Percentiles rank a stretch among this genome's conserved stretches.
Evolutionary conservation across 2,113 vertebrate genomes (phyloP).

Genomic region (Tragelaphus scriptus): DNA sequence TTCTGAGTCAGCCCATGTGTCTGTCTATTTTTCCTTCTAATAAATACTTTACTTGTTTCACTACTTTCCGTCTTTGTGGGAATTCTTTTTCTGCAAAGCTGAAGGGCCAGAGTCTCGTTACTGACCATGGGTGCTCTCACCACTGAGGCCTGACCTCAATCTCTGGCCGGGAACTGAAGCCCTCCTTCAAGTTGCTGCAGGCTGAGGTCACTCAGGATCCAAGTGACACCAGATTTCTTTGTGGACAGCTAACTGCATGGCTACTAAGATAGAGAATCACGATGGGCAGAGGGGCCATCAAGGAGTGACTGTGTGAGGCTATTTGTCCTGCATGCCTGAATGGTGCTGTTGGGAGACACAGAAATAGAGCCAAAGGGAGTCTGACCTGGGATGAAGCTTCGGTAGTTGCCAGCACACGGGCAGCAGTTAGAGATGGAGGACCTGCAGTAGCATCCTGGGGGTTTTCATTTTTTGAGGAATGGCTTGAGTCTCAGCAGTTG

Average conservation of each 20-base stretch:
- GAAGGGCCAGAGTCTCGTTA: not conserved
- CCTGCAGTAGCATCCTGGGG: not conserved
- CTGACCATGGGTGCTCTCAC: not conserved
- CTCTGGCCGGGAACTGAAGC: not conserved
- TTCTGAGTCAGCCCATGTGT: not conserved
- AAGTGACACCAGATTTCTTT: not conserved
- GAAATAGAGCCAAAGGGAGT: not conserved
- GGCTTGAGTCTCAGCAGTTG: not conserved
- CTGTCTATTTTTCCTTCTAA: not conserved
- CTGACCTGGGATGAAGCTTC: not conserved
- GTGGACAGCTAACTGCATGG: not conserved
- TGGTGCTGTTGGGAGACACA: not conserved
- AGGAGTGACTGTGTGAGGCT: not conserved
- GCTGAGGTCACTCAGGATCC: not conserved
- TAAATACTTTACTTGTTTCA: not conserved
- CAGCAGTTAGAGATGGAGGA: not conserved
- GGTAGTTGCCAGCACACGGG: fast-evolving
- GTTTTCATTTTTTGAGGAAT: not conserved
- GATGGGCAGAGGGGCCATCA: not conserved
- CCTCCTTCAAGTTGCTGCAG: not conserved
- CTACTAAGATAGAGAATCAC: not conserved
- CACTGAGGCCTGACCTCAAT: not conserved
- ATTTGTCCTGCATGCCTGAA: not conserved
- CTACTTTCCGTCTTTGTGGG: not conserved
- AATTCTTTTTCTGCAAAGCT: not conserved